A percentile compares a stretch with the other conserved stretches of the same genome.
Conservation (phyloP, 2,888 invertebrate genomes). For the Frankliniella intonsa region DNA sequence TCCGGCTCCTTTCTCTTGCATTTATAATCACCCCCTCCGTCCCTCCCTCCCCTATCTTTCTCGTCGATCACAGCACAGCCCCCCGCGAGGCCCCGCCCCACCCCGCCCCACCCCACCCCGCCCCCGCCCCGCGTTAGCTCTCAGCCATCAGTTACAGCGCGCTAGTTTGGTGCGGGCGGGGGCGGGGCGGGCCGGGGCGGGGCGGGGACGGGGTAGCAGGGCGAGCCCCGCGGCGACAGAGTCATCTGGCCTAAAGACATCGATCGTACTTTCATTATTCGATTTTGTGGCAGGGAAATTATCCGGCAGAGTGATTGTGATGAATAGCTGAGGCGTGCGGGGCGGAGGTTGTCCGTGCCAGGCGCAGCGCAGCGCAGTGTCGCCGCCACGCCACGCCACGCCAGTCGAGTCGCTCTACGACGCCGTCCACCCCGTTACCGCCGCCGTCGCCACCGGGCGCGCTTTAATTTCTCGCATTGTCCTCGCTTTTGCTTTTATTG, state of each 20-base stretch:
- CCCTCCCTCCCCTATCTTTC: neutral
- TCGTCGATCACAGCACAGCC: neutral
- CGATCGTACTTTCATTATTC: conserved; percentile 23
- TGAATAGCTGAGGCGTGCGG: neutral
- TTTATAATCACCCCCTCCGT: neutral
- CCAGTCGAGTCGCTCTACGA: too few relatives aligned
- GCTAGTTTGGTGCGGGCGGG: neutral
- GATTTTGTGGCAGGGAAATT: conserved; percentile 8
- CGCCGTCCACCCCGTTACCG: neutral
- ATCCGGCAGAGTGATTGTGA: neutral
- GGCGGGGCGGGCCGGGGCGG: neutral
- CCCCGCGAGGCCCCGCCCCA: neutral
- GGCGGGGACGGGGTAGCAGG: neutral
- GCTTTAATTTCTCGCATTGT: neutral
- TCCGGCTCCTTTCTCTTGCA: neutral
- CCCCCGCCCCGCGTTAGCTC: neutral
- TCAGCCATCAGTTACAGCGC: conserved; percentile 14
- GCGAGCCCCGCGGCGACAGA: neutral
- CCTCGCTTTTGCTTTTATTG: neutral
- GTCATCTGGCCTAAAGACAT: conserved; percentile 3
- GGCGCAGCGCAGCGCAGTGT: neutral
- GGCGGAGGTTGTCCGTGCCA: neutral
- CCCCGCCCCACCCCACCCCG: neutral
- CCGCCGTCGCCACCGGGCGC: neutral
- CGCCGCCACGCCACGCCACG: too few relatives aligned